Base-by-base conservation (phyloP, 2,888 invertebrate species). In the Hoplodrina ambigua region DNA sequence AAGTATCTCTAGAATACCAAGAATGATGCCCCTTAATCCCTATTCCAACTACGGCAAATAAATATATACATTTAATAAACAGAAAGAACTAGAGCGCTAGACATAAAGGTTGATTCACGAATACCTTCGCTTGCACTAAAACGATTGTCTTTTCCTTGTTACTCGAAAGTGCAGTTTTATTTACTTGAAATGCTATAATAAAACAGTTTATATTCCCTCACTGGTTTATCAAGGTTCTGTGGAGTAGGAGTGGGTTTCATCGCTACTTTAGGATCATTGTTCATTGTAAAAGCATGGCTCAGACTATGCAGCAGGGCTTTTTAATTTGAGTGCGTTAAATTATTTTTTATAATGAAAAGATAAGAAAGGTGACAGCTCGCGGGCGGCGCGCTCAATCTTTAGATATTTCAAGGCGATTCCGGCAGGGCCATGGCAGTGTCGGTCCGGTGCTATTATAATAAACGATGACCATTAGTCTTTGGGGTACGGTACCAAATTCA, bases 131-230 rank as follows among this genome's bases (percentile, higher is more conserved):
- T 20, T 1, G 7, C n/a, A 44, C 30, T 41, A 10, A 41, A 6
- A 19, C 13, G 41, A 53, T 66, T 66, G 30, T 30, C 17, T 66
- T 66, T 53, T 17, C 41, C 30, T 67, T 10, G 41, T 41, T 33
- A 65, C n/a, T 33, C 20, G 4, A 25, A 10, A 53, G n/a, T 66
- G 54, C 68, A 49, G 17, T 55, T 68, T 55, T 37, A 37, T 50
- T 50, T 49, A 30, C 30, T 59, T 15, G 19, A 50, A 37, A 19
- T 19, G 33, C 50, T 33, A 50, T 33, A 61, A 60, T 15, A 19
- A 30, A 15, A 4, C 20, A 56, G 15, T 4, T 44, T 44, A 15
- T 44, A 44, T 44, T 1, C 15, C 13, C 15, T 44, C 44, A 1
- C 44, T 15, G 37, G 44, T 15, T 50, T 60, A 33, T 49, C 15